Conservation (phyloP, 1,140 invertebrate species). For the Rhagoletis zephyria region DNA sequence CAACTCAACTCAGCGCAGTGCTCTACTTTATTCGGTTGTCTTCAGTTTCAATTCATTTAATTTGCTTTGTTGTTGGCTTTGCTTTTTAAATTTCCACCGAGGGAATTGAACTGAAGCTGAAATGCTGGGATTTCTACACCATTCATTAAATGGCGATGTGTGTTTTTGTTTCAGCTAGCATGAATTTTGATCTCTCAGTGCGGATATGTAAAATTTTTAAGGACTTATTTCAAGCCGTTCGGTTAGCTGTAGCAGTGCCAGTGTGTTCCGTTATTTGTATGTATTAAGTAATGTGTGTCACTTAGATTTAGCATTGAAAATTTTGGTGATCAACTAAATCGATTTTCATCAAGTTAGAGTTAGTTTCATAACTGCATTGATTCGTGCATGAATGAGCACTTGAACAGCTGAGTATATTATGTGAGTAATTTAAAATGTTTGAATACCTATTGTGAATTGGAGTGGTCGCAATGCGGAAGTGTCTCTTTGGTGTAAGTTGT, state of each 20-base stretch:
- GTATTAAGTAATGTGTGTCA: background rate
- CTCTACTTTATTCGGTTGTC: background rate
- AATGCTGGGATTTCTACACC: background rate
- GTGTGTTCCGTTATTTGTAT: background rate
- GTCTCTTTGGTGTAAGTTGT: background rate
- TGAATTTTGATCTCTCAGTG: background rate
- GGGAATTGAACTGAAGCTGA: conserved; percentile 34
- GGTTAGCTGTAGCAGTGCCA: no score
- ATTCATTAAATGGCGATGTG: background rate
- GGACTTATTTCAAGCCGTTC: no score
- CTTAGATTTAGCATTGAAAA: background rate
- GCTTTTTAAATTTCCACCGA: conserved; percentile 25
- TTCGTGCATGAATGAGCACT: background rate
- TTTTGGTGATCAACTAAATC: background rate
- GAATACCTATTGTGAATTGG: background rate
- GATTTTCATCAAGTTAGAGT: background rate
- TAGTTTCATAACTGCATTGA: background rate
- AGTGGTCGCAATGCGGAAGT: background rate
- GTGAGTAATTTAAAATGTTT: background rate
- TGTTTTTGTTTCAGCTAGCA: background rate
- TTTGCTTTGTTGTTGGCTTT: conserved; percentile 12
- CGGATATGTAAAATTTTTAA: no score
- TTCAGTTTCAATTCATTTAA: conserved; percentile 39
- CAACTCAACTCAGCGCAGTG: background rate
- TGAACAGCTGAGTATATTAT: background rate